Evolutionary conservation across 2,888 invertebrate genomes (phyloP), one percentile per base, ranked within the genome.

Genomic region (Lasioglossum morio): DNA sequence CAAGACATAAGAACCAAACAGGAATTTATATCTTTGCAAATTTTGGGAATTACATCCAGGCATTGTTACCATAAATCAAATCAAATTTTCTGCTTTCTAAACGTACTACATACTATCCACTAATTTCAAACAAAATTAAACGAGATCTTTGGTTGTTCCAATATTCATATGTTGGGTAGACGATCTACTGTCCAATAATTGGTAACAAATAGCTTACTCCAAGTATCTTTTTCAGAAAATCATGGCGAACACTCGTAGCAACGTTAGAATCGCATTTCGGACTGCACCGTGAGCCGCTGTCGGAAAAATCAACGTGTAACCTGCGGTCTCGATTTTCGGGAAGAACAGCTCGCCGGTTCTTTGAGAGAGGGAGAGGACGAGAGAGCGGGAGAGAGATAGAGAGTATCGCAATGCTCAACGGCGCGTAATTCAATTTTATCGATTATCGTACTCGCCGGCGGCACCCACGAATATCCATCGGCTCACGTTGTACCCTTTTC

Each of bases 351-450:
- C 57, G n/a, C 81, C 84, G 16, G n/a, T 37, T 53, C n/a, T 82
- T 84, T 57, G 57, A n/a, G 57, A 12, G 12, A 57, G 10, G n/a
- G 12, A 12, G 57, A n/a, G 57, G 3, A 3, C 7, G 57, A 3
- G 23, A 12, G 57, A 10, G 53, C 2, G 10, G 10, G 10, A 7
- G 23, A 10, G 57, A 57, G n/a, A 57, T 23, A n/a, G 57, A 81
- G 86, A 84, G 85, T 90, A 91, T 92, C 91, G 84, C 81, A 85
- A 90, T 91, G 91, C 85, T 91, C 91, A 91, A 37, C 84, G 84
- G 91, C 88, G 91, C 91, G 91, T 90, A 89, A 91, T 91, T 91
- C 91, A 90, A 91, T 91, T 91, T 91, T 91, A 91, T 91, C 91
- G 91, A 91, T 91, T 91, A 91, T 91, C 91, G 91, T 88, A 90